phyloP scores from a whole-genome alignment of 2,797 vertebrate genomes.

The Gallinago nigripennis region DNA sequence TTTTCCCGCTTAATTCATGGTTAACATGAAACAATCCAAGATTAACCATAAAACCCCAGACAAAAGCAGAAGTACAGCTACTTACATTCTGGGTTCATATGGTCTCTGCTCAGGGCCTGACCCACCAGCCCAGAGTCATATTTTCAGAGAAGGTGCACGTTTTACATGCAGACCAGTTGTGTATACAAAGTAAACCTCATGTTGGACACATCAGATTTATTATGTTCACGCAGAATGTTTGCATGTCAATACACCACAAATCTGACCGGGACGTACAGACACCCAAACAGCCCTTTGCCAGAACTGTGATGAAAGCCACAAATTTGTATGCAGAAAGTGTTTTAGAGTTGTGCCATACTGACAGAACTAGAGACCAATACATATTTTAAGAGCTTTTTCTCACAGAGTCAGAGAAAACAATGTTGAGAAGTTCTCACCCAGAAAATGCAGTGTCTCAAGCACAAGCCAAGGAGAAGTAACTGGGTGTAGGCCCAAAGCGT shows the following conservation, averaged over 20 bases:
- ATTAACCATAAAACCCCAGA: neutral
- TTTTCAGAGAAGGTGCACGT: neutral
- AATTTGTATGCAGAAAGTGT: neutral
- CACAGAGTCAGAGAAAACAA: neutral
- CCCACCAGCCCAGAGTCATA: neutral
- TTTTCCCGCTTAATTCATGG: neutral
- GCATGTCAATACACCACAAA: neutral
- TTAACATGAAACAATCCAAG: neutral
- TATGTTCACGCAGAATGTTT: neutral
- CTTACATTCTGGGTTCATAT: neutral
- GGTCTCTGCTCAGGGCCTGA: neutral
- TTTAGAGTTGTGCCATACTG: neutral
- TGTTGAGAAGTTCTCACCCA: neutral
- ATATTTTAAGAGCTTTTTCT: conserved; percentile 7
- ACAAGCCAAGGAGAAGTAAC: neutral
- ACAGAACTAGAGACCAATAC: neutral
- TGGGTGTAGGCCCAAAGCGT: neutral
- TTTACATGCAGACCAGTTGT: neutral
- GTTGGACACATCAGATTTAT: neutral
- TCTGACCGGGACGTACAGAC: neutral
- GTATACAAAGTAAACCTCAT: neutral
- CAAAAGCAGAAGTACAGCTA: neutral
- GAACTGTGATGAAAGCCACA: neutral
- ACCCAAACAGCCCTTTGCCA: neutral
- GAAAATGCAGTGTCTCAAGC: neutral